phyloP scores from a whole-genome alignment of 35 echinoderm and acorn worm species.

The Hemicentrotus pulcherrimus region DNA sequence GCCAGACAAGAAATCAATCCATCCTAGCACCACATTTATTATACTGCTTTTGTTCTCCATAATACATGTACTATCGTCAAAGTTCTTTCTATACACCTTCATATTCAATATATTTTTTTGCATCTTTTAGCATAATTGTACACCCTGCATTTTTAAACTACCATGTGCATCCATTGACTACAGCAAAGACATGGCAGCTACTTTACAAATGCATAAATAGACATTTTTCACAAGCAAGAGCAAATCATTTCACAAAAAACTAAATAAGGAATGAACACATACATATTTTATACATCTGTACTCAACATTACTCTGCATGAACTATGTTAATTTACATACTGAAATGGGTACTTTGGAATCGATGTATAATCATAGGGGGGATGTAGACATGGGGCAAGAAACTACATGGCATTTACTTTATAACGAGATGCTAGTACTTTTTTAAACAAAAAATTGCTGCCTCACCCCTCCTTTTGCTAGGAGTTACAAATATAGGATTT shows the following conservation, averaged over 20 bases:
- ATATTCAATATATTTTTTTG: neutral
- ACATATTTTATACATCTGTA: no score
- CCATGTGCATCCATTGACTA: neutral
- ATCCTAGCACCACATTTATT: conserved; percentile 12
- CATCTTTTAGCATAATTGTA: neutral
- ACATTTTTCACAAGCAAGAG: neutral
- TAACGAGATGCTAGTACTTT: no score
- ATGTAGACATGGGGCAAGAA: neutral
- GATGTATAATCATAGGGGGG: no score
- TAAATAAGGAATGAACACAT: neutral
- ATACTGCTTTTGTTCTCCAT: neutral
- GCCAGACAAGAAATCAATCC: neutral
- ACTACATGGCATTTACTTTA: neutral
- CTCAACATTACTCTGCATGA: neutral
- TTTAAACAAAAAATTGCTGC: no score
- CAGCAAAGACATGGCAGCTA: neutral
- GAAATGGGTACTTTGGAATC: no score
- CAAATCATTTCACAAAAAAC: neutral
- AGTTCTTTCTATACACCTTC: neutral
- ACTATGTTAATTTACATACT: neutral
- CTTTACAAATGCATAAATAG: neutral
- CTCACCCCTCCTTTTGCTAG: no score
- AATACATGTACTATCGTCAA: neutral
- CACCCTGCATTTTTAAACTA: neutral
- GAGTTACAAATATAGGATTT: no score